Evolutionary conservation across 2,113 vertebrate species (phyloP), one percentile per base, ranked within the genome.

Genomic region (Rhinoderma darwinii): DNA sequence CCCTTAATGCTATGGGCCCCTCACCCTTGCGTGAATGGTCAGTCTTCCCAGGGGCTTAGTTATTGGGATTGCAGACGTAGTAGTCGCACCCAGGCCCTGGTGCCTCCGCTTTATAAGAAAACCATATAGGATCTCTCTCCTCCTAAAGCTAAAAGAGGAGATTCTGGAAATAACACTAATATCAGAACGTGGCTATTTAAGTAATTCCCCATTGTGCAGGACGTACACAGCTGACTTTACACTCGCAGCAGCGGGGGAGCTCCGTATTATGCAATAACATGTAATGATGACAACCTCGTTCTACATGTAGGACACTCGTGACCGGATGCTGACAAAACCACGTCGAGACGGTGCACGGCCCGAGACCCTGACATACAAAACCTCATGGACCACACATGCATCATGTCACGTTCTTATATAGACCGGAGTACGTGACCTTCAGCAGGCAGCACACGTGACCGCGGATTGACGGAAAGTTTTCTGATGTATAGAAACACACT

Each of bases 191-290:
- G 37, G 66, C 32, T 70, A 70, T 70, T 22, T 37, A 30, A 41
- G 35, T 20, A 3, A 25, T 41, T 72, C 68, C 68, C 68, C 5
- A 39, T 37, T 18, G 32, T 39, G 7, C 0, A 70, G 66, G 2
- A 18, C 32, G 35, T 18, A 35, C 32, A 37, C 32, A 37, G 63
- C 27, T 14, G 22, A n/a, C 22, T 25, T n/a, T n/a, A 9, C 63
- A 0, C 56, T 27, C 25, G 2, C 61, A 2, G 66, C 32, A n/a
- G 72, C n/a, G 4, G 72, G 11, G 43, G 20, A 74, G 37, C 73
- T 75, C 73, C 44, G 73, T 3, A 75, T 75, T 75, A 47, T 47
- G 41, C 68, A 72, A 72, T 39, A 72, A 72, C 68, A 12, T 41
- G 68, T 39, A 41, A 72, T 72, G 68, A 41, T 72, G 68, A 27